phyloP scores from a whole-genome alignment of 2,888 invertebrate species.

The Cremastobaeus sp. region DNA sequence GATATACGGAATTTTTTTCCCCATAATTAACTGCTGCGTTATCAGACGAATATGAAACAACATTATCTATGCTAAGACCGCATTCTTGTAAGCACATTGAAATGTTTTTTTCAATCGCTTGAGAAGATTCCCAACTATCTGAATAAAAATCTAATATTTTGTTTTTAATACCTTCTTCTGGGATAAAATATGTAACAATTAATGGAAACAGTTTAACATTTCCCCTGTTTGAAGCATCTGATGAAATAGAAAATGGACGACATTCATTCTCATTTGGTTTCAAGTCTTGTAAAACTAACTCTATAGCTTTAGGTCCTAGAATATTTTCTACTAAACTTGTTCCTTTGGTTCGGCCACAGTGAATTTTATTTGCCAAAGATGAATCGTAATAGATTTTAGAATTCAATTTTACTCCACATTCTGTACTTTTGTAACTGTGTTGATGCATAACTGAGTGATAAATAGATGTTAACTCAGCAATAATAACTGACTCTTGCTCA shows the following conservation, averaged over 20 bases:
- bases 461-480: slow-evolving; percentile 9
- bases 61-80: background rate
- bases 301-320: slow-evolving; percentile 9
- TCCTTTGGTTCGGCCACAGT: slow-evolving; percentile 19
- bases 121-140: slow-evolving; percentile 10
- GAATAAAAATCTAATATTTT: slow-evolving; percentile 29
- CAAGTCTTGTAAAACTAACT: slow-evolving; percentile 6
- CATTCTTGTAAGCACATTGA: background rate
- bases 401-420: slow-evolving; percentile 23
- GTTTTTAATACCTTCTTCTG: slow-evolving; percentile 11
- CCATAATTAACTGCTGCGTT: slow-evolving; percentile 51
- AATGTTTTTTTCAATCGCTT: slow-evolving; percentile 9
- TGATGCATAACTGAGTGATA: slow-evolving; percentile 19
- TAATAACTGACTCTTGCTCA: background rate
- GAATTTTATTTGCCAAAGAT: slow-evolving; percentile 5
- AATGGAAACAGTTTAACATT: slow-evolving; percentile 21
- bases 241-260: slow-evolving; percentile 24
- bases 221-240: slow-evolving; percentile 17
- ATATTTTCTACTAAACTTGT: slow-evolving; percentile 8
- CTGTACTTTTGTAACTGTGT: slow-evolving; percentile 21
- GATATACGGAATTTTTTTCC: slow-evolving; percentile 36
- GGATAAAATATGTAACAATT: slow-evolving; percentile 14
- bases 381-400: slow-evolving; percentile 11
- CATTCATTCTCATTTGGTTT: background rate
- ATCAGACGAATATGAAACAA: slow-evolving; percentile 25